These are phyloP conservation scores for Pemphredon lugubris DNA, from an alignment of 2,888 invertebrate species.

Conservation along the genomic window DNA sequence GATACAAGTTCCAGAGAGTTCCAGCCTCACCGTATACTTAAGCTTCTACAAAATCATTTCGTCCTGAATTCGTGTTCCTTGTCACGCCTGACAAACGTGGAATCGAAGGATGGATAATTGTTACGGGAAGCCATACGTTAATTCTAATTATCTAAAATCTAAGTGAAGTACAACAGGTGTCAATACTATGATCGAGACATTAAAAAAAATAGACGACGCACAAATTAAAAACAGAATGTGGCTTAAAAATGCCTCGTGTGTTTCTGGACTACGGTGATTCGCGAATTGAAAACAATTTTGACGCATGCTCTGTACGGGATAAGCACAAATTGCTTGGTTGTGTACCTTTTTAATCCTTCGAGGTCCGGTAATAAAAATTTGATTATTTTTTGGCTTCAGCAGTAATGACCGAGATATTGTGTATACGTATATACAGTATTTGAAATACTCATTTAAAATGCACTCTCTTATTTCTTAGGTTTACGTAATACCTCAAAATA, in stretches of 20 bases:
- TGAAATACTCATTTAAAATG: too few relatives aligned
- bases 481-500: too few relatives aligned
- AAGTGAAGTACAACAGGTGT: slow-evolving; percentile 49
- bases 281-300: not conserved
- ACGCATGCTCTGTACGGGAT: slow-evolving; percentile 8
- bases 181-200: slow-evolving; percentile 18
- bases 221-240: slow-evolving; percentile 22
- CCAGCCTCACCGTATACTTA: slow-evolving; percentile 46
- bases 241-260: slow-evolving; percentile 33
- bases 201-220: slow-evolving; percentile 23
- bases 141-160: slow-evolving; percentile 27
- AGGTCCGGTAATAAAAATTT: not conserved
- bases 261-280: not conserved
- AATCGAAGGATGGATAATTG: not conserved
- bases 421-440: too few relatives aligned
- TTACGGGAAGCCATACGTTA: slow-evolving; percentile 33
- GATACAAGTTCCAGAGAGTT: slow-evolving; percentile 43
- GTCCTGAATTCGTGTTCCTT: slow-evolving; percentile 4
- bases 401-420: too few relatives aligned
- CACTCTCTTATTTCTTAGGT: too few relatives aligned
- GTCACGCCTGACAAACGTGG: not conserved
- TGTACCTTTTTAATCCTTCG: not conserved
- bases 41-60: slow-evolving; percentile 35
- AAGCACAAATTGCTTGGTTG: slow-evolving; percentile 12
- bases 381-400: too few relatives aligned